Percentiles rank a stretch among this genome's conserved stretches.
Conservation (phyloP, 2,888 invertebrate genomes). For the Phoronis australis region DNA sequence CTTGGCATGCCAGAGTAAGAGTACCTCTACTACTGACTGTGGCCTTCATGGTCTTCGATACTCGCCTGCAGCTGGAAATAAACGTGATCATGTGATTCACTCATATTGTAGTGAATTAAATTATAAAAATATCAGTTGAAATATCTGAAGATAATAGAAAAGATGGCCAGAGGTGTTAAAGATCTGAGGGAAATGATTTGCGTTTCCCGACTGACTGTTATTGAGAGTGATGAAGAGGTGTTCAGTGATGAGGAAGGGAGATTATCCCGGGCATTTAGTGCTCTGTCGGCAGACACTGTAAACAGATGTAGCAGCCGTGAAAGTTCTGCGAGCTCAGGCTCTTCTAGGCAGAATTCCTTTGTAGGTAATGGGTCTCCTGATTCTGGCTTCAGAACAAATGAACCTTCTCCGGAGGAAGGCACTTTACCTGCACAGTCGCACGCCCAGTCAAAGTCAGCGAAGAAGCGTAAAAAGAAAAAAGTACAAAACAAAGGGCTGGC, state of each 20-base stretch:
- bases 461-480: constrained; percentile 20
- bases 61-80: constrained; percentile 28
- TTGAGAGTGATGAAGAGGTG: constrained; percentile 40
- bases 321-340: constrained; percentile 8
- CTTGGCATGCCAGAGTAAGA: constrained; percentile 66
- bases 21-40: constrained; percentile 59
- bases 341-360: constrained; percentile 6
- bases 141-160: background rate
- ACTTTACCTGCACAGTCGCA: background rate
- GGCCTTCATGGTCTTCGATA: constrained; percentile 25
- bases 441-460: constrained; percentile 11
- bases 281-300: constrained; percentile 24
- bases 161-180: constrained; percentile 47
- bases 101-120: background rate
- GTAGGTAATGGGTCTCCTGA: constrained; percentile 24
- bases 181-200: constrained; percentile 50
- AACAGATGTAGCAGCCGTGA: constrained; percentile 18
- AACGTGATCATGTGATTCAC: constrained; percentile 12
- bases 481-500: constrained; percentile 20
- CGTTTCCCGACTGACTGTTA: constrained; percentile 45
- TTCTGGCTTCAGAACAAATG: constrained; percentile 40
- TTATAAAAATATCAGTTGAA: background rate
- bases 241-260: constrained; percentile 28
- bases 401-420: constrained; percentile 14
- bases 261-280: constrained; percentile 17